Percentiles rank a stretch among this genome's conserved stretches.
phyloP scores from a whole-genome alignment of 1,140 invertebrate species.

The Triops longicaudatus region DNA sequence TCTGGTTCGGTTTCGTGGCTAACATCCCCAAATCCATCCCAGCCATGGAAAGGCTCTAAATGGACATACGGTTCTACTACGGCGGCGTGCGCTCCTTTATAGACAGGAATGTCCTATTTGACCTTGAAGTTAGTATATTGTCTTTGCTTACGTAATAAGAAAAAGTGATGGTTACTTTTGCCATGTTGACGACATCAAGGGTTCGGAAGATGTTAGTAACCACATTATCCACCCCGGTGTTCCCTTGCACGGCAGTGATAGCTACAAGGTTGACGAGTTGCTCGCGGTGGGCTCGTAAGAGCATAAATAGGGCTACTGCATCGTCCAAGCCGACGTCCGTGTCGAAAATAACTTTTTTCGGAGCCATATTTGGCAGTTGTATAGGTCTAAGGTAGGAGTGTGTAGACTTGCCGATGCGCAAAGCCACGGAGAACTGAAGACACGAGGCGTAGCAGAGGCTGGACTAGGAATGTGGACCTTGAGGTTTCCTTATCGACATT shows the following conservation, averaged over 20 bases:
- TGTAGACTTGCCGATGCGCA: not conserved
- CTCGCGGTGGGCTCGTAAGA: conserved; percentile 34
- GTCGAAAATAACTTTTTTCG: conserved; percentile 34
- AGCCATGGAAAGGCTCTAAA: conserved; percentile 34
- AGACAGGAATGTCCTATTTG: conserved; percentile 48
- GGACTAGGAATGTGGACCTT: too few species aligned
- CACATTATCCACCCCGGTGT: conserved; percentile 43
- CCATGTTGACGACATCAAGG: conserved; percentile 29
- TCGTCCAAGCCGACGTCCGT: conserved; percentile 38
- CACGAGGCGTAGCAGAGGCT: not conserved
- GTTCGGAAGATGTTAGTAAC: conserved; percentile 32
- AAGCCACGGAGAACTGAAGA: not conserved
- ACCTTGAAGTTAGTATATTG: not conserved
- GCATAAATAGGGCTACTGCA: conserved; percentile 36
- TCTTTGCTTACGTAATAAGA: not conserved
- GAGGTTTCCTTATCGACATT: too few species aligned
- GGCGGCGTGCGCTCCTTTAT: conserved; percentile 46
- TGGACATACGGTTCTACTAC: conserved; percentile 40
- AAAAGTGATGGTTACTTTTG: conserved; percentile 27
- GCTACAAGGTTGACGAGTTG: conserved; percentile 47
- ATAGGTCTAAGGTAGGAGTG: not conserved
- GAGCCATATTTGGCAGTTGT: not conserved
- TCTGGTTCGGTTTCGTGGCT: conserved; percentile 27
- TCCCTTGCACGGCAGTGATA: conserved; percentile 55
- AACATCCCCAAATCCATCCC: conserved; percentile 37